These are phyloP conservation scores for Doryteuthis pealeii DNA, from an alignment of 1,140 invertebrate genomes.

Conservation along the genomic window DNA sequence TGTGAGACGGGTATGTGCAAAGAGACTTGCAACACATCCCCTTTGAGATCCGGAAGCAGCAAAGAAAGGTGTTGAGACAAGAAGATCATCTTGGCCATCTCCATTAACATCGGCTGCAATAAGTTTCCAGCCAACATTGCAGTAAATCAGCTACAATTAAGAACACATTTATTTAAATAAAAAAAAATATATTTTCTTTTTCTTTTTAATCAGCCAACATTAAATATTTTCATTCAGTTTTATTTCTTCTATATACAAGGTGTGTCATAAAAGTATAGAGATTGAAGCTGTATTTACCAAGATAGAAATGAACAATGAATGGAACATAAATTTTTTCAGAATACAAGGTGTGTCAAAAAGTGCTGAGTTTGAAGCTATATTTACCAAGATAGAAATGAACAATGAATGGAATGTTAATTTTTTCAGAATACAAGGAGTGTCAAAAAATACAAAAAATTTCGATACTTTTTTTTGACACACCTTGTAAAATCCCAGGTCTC, in stretches of 20 bases:
- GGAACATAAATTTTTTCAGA: too few relatives aligned
- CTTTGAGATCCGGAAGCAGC: constrained; percentile 35
- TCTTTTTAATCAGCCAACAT: not conserved
- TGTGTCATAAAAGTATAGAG: too few relatives aligned
- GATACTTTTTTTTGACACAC: not conserved
- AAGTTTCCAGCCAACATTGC: constrained; percentile 44
- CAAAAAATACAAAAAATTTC: too few relatives aligned
- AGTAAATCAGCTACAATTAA: constrained; percentile 17
- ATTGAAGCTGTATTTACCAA: too few relatives aligned
- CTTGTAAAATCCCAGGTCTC: not conserved
- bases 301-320: too few relatives aligned
- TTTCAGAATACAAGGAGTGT: too few relatives aligned
- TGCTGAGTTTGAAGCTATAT: too few relatives aligned
- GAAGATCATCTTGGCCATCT: constrained; percentile 42
- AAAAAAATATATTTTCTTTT: not conserved
- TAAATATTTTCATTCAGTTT: too few relatives aligned
- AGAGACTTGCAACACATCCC: constrained; percentile 36
- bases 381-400: too few relatives aligned
- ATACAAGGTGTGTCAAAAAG: too few relatives aligned
- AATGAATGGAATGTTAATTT: too few relatives aligned
- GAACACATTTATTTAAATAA: not conserved
- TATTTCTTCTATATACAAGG: not conserved
- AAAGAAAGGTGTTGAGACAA: constrained; percentile 46
- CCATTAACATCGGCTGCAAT: constrained; percentile 38
- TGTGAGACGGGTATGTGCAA: constrained; percentile 7